These are phyloP conservation scores for Scaptodrosophila latifasciaeformis DNA, from an alignment of 2,888 invertebrate genomes.

Conservation along the genomic window DNA sequence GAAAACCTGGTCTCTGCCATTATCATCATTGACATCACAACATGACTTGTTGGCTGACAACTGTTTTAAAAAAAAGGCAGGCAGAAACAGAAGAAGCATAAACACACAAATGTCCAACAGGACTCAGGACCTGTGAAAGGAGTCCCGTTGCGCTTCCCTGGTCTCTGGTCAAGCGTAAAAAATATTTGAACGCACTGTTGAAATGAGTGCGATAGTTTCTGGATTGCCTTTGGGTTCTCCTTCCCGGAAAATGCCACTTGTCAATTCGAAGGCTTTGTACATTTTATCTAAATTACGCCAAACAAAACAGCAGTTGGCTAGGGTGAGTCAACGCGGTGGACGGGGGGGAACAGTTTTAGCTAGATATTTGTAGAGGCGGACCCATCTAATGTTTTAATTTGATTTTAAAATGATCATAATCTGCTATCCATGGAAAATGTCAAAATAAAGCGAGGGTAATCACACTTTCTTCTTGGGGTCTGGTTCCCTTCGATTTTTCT, in stretches of 20 bases:
- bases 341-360: slow-evolving; percentile 12
- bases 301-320: slow-evolving; percentile 63
- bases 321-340: slow-evolving; percentile 19
- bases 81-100: slow-evolving; percentile 14
- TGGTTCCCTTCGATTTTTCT: no score
- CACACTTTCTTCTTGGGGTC: background rate
- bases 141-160: background rate
- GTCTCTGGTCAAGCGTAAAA: slow-evolving; percentile 32
- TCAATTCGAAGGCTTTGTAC: slow-evolving; percentile 52
- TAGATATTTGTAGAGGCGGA: slow-evolving; percentile 46
- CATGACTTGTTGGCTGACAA: slow-evolving; percentile 57
- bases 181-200: slow-evolving; percentile 34
- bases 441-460: slow-evolving; percentile 61
- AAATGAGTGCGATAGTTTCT: slow-evolving; percentile 46
- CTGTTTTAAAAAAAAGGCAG: slow-evolving; percentile 52
- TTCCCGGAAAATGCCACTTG: slow-evolving; percentile 70
- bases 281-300: slow-evolving; percentile 69
- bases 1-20: slow-evolving; percentile 37
- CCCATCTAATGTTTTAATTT: slow-evolving; percentile 70
- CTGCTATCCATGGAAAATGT: slow-evolving; percentile 74
- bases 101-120: no score
- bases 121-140: slow-evolving; percentile 5
- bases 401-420: slow-evolving; percentile 71
- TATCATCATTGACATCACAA: slow-evolving; percentile 65
- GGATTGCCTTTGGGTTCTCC: slow-evolving; percentile 1